A percentile compares a stretch with the other conserved stretches of the same genome.
These are phyloP conservation scores for Phasia obesa DNA, from an alignment of 2,888 invertebrate genomes.

Conservation along the genomic window DNA sequence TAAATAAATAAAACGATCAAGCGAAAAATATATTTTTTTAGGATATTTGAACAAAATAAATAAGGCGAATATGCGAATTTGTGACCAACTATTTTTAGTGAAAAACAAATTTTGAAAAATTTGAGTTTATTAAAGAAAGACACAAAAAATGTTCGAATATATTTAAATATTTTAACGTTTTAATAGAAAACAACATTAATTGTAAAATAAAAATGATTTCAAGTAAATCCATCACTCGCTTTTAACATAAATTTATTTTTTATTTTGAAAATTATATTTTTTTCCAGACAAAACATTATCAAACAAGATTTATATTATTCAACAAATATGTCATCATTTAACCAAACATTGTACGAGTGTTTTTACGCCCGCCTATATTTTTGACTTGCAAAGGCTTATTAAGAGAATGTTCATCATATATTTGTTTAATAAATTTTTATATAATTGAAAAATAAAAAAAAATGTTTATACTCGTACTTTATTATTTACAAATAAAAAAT, in stretches of 20 bases:
- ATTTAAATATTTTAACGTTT: not conserved
- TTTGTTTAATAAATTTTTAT: too few relatives aligned
- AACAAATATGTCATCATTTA: not conserved
- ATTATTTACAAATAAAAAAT: too few relatives aligned
- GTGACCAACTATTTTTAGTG: not conserved
- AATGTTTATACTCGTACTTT: too few relatives aligned
- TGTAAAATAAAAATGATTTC: not conserved
- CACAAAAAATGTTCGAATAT: not conserved
- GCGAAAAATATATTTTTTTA: too few relatives aligned
- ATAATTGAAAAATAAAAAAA: too few relatives aligned
- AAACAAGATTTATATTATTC: not conserved
- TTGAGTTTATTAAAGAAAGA: not conserved
- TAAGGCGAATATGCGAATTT: not conserved
- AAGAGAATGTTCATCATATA: too few relatives aligned
- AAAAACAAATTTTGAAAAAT: not conserved
- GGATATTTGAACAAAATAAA: not conserved
- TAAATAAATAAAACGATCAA: not conserved
- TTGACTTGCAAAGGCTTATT: too few relatives aligned
- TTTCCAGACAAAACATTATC: slow-evolving; percentile 24
- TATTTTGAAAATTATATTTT: slow-evolving; percentile 18
- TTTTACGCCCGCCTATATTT: too few relatives aligned
- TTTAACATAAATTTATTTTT: slow-evolving; percentile 28
- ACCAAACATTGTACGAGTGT: not conserved
- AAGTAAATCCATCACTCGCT: not conserved
- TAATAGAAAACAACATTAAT: not conserved